These are phyloP conservation scores for Nothoprocta perdicaria DNA, from an alignment of 2,113 vertebrate genomes.

Conservation along the genomic window DNA sequence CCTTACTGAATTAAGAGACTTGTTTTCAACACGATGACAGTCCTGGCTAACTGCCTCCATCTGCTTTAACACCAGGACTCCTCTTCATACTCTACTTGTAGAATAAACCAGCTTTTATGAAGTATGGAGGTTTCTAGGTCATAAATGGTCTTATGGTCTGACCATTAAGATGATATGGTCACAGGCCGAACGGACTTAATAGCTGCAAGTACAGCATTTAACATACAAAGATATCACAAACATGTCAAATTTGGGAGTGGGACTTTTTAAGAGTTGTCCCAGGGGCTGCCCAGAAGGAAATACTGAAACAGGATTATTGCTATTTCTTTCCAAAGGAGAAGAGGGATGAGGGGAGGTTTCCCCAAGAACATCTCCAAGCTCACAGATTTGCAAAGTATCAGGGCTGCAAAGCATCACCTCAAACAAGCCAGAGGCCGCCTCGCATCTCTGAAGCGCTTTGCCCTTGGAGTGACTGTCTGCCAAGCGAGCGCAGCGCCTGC, in stretches of 20 bases:
- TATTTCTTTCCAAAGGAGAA: slow-evolving; percentile 25
- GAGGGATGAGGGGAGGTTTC: slow-evolving; percentile 18
- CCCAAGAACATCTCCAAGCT: not conserved
- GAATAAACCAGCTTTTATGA: not conserved
- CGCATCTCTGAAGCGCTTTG: slow-evolving; percentile 12
- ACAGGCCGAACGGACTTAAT: slow-evolving; percentile 17
- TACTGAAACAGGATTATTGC: slow-evolving; percentile 35
- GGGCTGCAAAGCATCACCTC: not conserved
- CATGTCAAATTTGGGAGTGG: not conserved
- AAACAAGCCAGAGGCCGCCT: slow-evolving; percentile 31
- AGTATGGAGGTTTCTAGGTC: not conserved
- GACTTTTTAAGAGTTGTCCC: not conserved
- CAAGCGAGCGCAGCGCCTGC: not conserved
- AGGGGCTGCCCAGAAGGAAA: slow-evolving; percentile 23
- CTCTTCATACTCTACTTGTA: not conserved
- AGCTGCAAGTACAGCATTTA: slow-evolving; percentile 52
- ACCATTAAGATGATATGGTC: not conserved
- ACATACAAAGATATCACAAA: slow-evolving; percentile 8
- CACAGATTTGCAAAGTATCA: slow-evolving; percentile 20
- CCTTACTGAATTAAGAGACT: slow-evolving; percentile 4
- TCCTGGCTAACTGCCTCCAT: not conserved
- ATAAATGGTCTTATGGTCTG: not conserved
- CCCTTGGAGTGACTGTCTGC: slow-evolving; percentile 37
- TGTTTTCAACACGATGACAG: not conserved
- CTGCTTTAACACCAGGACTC: not conserved